phyloP scores from a whole-genome alignment of 2,113 vertebrate genomes.

The Trinectes maculatus region DNA sequence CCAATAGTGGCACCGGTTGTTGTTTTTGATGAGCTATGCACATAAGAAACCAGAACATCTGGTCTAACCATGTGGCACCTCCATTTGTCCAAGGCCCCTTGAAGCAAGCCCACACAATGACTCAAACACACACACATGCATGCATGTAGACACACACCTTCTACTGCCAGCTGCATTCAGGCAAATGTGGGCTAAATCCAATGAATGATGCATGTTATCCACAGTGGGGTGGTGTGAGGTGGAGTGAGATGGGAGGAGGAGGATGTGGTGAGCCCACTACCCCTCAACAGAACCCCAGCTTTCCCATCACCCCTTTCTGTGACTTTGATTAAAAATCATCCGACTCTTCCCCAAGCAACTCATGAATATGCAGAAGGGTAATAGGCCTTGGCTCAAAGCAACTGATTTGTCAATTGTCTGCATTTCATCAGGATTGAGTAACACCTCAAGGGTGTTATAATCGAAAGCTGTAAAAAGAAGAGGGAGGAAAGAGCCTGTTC shows the following conservation, averaged over 20 bases:
- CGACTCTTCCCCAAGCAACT: slow-evolving; percentile 69
- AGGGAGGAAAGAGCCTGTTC: slow-evolving; percentile 76
- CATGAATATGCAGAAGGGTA: slow-evolving; percentile 88
- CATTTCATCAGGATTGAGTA: slow-evolving; percentile 86
- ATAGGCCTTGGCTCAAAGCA: slow-evolving; percentile 76
- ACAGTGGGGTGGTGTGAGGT: slow-evolving; percentile 38
- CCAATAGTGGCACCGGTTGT: slow-evolving; percentile 77
- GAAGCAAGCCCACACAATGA: slow-evolving; percentile 69
- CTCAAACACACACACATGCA: slow-evolving; percentile 34
- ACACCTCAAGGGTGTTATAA: slow-evolving; percentile 84
- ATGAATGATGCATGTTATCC: slow-evolving; percentile 88
- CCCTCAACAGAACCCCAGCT: slow-evolving; percentile 31
- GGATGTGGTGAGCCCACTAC: slow-evolving; percentile 23
- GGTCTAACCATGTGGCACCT: slow-evolving; percentile 87
- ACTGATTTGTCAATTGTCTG: slow-evolving; percentile 89
- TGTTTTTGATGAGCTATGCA: slow-evolving; percentile 86
- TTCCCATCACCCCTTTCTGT: slow-evolving; percentile 69
- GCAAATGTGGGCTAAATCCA: slow-evolving; percentile 72
- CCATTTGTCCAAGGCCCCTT: slow-evolving; percentile 81
- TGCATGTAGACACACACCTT: slow-evolving; percentile 47
- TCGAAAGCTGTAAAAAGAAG: slow-evolving; percentile 80
- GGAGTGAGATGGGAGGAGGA: slow-evolving; percentile 24
- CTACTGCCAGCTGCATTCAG: slow-evolving; percentile 71
- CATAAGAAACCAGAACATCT: slow-evolving; percentile 89
- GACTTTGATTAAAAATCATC: slow-evolving; percentile 91